Percentiles rank a stretch among this genome's conserved stretches.
Evolutionary conservation across 2,888 invertebrate genomes (phyloP).

Genomic region (Harpagoxenus sublaevis): DNA sequence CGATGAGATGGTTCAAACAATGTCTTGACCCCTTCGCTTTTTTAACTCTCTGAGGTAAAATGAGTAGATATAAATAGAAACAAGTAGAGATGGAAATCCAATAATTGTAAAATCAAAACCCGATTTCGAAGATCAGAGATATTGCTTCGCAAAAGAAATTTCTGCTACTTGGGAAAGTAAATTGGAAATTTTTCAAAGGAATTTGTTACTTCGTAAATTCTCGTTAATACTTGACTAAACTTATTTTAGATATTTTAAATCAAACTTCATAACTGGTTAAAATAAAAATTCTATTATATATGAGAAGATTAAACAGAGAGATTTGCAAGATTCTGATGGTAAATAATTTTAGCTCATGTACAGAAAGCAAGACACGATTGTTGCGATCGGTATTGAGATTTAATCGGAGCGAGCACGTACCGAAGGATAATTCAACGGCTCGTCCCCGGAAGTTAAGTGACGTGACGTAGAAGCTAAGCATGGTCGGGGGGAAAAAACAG

Average conservation of each 20-base stretch:
- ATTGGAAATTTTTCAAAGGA: background rate
- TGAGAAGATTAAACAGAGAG: background rate
- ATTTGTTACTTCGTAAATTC: background rate
- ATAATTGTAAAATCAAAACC: slow-evolving; percentile 9
- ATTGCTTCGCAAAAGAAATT: slow-evolving; percentile 7
- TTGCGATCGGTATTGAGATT: slow-evolving; percentile 54
- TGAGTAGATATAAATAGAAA: slow-evolving; percentile 25
- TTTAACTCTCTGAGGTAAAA: background rate
- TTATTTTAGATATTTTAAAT: background rate
- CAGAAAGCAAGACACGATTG: background rate
- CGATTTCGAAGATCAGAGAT: slow-evolving; percentile 14
- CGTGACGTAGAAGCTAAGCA: slow-evolving; percentile 73
- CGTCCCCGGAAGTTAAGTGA: slow-evolving; percentile 76
- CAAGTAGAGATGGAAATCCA: background rate
- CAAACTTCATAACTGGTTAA: background rate
- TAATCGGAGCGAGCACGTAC: slow-evolving; percentile 70
- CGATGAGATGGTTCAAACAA: slow-evolving; percentile 28
- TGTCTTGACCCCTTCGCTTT: slow-evolving; percentile 27
- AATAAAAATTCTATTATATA: background rate
- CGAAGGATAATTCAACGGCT: slow-evolving; percentile 70
- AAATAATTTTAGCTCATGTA: slow-evolving; percentile 11
- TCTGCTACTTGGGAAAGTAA: slow-evolving; percentile 1
- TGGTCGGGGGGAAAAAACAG: slow-evolving; percentile 25
- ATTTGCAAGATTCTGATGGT: background rate
- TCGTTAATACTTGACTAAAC: background rate